Evolutionary conservation across 2,113 vertebrate genomes (phyloP), one percentile per base, ranked within the genome.

Genomic region (Hymenochirus boettgeri): DNA sequence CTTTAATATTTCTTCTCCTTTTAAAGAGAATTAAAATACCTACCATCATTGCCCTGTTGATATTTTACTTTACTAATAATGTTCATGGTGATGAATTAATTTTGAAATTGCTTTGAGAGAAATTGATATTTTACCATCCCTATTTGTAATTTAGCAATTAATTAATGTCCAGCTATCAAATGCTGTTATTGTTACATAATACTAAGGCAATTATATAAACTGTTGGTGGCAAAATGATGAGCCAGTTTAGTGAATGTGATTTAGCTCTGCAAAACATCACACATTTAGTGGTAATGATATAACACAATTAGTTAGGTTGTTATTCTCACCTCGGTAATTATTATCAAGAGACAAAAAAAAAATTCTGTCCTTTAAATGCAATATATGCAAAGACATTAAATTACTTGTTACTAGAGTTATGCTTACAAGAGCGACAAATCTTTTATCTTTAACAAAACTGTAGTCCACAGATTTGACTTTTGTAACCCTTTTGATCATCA

Each of bases 181-280:
- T 35, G 10, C 29, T 35, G 19, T 18, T 9, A 56, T 35, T 56
- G 54, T 35, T 56, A 56, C 54, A 56, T 56, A 56, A 35, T 35
- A 19, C 27, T 22, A 33, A 56, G 19, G 26, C 26, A 56, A 56
- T 35, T 17, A 56, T 21, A 55, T 12, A 56, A 35, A 56, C 3
- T 4, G 26, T 25, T 54, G 52, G 52, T 54, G 52, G 26, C 26
- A 5, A 8, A 76, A 76, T 74, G 69, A 62, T 72, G 74, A 66
- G 18, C 57, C 63, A 57, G 48, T 70, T 76, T 61, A 77, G 61
- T 35, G 19, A 4, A 56, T 35, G 54, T n/a, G 18, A 56, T 35
- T 35, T 18, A 35, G 25, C 29, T 56, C 2, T 7, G 54, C 17
- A 56, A 56, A 56, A 56, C n/a, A 35, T 56, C 35, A 29, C 5